Percentiles rank a stretch among this genome's conserved stretches.
These are phyloP conservation scores for Antedon mediterranea DNA, from an alignment of 53 echinoderm and acorn worm genomes.

Conservation along the genomic window DNA sequence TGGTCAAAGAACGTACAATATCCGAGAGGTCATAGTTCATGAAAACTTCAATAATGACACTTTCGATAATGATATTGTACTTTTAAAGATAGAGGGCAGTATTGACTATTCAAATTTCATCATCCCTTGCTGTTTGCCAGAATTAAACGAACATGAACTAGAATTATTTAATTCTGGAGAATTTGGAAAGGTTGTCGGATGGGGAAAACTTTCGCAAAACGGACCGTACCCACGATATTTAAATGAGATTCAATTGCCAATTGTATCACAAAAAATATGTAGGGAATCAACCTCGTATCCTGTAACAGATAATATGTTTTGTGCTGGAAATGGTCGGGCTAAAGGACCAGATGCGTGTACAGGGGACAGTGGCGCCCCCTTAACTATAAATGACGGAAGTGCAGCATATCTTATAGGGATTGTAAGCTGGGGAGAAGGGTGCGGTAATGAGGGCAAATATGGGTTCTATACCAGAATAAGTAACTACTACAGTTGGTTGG, in stretches of 20 bases:
- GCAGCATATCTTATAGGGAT: conserved; percentile 69
- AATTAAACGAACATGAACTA: not conserved
- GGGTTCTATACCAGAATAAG: conserved; percentile 59
- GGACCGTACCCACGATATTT: conserved; percentile 51
- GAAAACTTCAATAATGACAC: conserved; percentile 18
- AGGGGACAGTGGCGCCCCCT: conserved; percentile 92
- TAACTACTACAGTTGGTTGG: not conserved
- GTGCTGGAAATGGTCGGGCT: conserved; percentile 53
- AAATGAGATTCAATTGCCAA: conserved; percentile 43
- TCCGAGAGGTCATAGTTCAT: conserved; percentile 22
- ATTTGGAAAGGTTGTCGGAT: conserved; percentile 40
- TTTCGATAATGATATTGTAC: conserved; percentile 62
- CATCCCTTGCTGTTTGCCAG: conserved; percentile 61
- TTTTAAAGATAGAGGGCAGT: conserved; percentile 30
- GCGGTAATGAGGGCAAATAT: conserved; percentile 56
- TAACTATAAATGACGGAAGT: conserved; percentile 20
- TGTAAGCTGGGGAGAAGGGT: conserved; percentile 92
- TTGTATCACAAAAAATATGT: conserved; percentile 28
- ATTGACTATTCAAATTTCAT: conserved; percentile 49
- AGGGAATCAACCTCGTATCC: conserved; percentile 13
- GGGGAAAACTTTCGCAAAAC: conserved; percentile 47
- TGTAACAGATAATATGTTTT: conserved; percentile 68
- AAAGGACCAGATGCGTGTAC: conserved; percentile 51
- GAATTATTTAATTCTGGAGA: conserved; percentile 5
- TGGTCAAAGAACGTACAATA: conserved; percentile 19